Evolutionary conservation across 2,113 vertebrate species (phyloP), one percentile per base, ranked within the genome.

Genomic region (Triplophysa siluroides): DNA sequence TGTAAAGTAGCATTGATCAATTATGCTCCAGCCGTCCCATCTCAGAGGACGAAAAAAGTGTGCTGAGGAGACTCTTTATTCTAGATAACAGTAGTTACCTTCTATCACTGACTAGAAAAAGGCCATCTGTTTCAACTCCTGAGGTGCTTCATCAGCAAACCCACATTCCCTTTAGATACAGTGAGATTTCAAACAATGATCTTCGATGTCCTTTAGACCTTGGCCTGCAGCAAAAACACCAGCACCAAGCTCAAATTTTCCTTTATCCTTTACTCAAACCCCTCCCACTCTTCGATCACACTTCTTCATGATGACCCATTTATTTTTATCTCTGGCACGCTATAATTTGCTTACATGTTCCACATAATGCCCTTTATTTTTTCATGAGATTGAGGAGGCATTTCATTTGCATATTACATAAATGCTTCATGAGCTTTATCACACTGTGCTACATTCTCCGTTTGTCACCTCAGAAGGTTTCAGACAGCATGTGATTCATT

Each of bases 101-200:
- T 62, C 41, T 75, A 45, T 75, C 45, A 6, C 14, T 47, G 58
- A 29, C 72, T n/a, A 75, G 23, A 63, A 61, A 38, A 75, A 71
- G 64, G 68, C 54, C 78, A 72, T 77, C 73, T 75, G 73, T 75
- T 63, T 75, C 23, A 75, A 43, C 13, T 63, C 18, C 62, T 56
- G 52, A 62, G 26, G 60, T 77, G 82, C 66, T 60, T 45, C 60
- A 80, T 80, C 78, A 80, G 61, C 73, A 83, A 76, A n/a, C 69
- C 58, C 58, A 45, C 19, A 58, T 76, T 74, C 71, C n/a, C 38
- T 61, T 45, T 61, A 50, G 76, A 70, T 38, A 43, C 41, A 67
- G 24, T 58, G 50, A 23, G 38, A 26, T 60, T 66, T 83, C 72
- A 76, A 24, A 76, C 16, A 66, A 29, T 65, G 82, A 61, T 67